Evolutionary conservation across 2,113 vertebrate species (phyloP).

Genomic region (Dendropsophus ebraccatus): DNA sequence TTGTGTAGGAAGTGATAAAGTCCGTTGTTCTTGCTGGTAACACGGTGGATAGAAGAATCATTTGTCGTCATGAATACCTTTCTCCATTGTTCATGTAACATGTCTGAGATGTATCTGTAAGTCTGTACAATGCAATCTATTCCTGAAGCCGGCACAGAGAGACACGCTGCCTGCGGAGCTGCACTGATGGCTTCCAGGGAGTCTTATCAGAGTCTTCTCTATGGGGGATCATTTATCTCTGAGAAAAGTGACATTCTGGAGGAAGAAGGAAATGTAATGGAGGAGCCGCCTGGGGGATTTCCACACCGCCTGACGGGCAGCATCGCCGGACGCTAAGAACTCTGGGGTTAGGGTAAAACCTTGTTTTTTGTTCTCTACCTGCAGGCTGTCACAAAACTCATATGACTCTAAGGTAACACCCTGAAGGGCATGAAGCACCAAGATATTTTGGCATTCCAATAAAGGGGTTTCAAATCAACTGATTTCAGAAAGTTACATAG

Average conservation of each 20-base stretch:
- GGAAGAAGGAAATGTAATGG: slow-evolving; percentile 49
- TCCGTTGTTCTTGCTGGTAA: not conserved
- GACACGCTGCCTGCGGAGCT: slow-evolving; percentile 32
- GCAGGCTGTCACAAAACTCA: not conserved
- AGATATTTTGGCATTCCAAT: too few species aligned
- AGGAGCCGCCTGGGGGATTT: slow-evolving; percentile 34
- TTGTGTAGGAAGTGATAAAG: not conserved
- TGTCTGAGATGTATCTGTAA: not conserved
- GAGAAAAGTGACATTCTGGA: slow-evolving; percentile 36
- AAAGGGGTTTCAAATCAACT: too few species aligned
- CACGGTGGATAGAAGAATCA: not conserved
- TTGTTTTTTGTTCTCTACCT: slow-evolving; percentile 25
- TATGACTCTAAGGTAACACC: slow-evolving; percentile 16
- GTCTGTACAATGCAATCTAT: not conserved
- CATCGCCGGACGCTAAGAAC: slow-evolving; percentile 22
- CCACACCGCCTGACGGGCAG: slow-evolving; percentile 18
- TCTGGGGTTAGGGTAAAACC: slow-evolving; percentile 25
- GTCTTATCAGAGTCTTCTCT: slow-evolving; percentile 36
- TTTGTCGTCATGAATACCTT: not conserved
- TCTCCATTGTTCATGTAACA: not conserved
- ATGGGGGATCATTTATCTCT: slow-evolving; percentile 47
- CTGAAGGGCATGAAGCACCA: not conserved
- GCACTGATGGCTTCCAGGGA: slow-evolving; percentile 34
- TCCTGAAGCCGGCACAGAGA: slow-evolving; percentile 3
- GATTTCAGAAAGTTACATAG: too few species aligned